These are phyloP conservation scores for Rhagophthalmus giganteus DNA, from an alignment of 2,888 invertebrate genomes.

Conservation along the genomic window DNA sequence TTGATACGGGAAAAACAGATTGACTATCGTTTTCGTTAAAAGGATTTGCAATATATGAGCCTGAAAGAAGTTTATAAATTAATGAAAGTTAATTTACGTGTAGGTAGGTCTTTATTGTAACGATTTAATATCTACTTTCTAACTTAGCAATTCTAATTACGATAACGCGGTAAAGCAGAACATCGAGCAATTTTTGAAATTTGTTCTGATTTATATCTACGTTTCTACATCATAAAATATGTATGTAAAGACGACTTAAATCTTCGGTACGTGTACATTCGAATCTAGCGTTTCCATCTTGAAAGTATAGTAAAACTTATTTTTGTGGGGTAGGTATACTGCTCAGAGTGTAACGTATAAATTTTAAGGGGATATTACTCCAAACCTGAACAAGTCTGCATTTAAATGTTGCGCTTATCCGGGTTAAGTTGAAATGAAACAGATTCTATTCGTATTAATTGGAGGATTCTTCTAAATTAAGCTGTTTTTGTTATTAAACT, in stretches of 20 bases:
- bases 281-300: constrained; percentile 29
- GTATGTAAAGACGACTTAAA: constrained; percentile 47
- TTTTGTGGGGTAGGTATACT: constrained; percentile 10
- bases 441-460: no score
- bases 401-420: constrained; percentile 18
- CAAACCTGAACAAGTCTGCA: constrained; percentile 16
- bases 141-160: no score
- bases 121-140: no score
- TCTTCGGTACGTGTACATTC: constrained; percentile 37
- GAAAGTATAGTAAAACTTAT: constrained; percentile 23
- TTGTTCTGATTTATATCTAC: constrained; percentile 44
- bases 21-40: neutral
- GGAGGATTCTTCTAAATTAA: no score
- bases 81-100: neutral
- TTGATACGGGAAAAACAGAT: neutral
- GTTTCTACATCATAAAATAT: constrained; percentile 44
- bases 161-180: no score
- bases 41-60: neutral
- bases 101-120: neutral
- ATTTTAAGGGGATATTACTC: constrained; percentile 12
- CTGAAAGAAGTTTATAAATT: neutral
- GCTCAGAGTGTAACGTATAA: constrained; percentile 16
- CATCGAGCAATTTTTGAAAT: no score
- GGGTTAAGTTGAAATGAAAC: neutral
- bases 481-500: no score